Conservation (phyloP, 2,797 vertebrate genomes). For the Falco columbarius region DNA sequence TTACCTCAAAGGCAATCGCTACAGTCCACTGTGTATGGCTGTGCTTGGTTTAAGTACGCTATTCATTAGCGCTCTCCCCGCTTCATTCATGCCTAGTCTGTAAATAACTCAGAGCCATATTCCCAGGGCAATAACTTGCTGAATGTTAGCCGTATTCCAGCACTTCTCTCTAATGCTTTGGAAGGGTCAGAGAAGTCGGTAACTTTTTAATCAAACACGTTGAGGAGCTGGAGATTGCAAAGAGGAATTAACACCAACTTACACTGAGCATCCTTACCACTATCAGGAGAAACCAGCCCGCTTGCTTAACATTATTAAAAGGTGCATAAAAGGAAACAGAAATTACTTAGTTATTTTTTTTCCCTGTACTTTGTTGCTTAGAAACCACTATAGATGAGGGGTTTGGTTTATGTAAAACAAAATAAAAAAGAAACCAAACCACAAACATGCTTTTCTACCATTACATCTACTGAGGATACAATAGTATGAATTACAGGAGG, state of each 20-base stretch:
- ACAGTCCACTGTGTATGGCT: accelerated
- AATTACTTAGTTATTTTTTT: neutral
- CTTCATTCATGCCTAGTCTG: accelerated
- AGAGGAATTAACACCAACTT: neutral
- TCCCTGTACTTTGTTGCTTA: neutral
- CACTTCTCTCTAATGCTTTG: accelerated
- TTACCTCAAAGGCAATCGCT: neutral
- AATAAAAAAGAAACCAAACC: neutral
- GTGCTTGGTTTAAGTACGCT: accelerated
- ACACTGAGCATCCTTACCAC: accelerated
- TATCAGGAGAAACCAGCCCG: accelerated
- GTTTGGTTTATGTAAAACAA: neutral
- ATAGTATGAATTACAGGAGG: neutral
- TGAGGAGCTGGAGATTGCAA: neutral
- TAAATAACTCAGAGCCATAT: accelerated
- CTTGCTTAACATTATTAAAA: accelerated
- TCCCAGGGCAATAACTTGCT: neutral
- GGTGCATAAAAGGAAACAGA: neutral
- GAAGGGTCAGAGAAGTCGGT: neutral
- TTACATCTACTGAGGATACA: accelerated
- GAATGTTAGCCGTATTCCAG: accelerated
- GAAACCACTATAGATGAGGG: neutral
- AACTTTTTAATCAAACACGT: neutral
- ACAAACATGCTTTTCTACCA: accelerated
- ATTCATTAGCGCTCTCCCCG: neutral